Base-by-base conservation (phyloP, 1,140 invertebrate species). In the Pseudachorutes palmiensis region DNA sequence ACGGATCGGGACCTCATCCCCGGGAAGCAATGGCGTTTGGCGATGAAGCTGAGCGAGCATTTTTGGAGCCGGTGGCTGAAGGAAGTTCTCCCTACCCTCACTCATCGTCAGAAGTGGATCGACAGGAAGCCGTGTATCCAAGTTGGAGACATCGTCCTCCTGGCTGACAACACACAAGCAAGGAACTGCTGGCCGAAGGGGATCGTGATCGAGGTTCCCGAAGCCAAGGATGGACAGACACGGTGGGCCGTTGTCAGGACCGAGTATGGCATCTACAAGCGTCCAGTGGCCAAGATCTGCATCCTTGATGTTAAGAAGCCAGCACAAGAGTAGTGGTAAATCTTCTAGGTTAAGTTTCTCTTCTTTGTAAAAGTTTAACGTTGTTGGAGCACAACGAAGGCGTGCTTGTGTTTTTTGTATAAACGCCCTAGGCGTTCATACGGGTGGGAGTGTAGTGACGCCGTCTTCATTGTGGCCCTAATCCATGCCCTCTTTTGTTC, bases 101-200 rank as follows among this genome's bases (percentile, higher is more conserved):
- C 58, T n/a, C 22, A 29, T n/a, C 22, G 58, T 2, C 12, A 12
- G 12, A 69, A 69, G 28, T 67, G 68, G 68, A 16, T 14, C 1
- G 12, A 19, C 9, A 16, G 31, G 2, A 9, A 32, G 24, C n/a
- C 26, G 1, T 58, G 57, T 19, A 1, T 67, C 28, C 19, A 41
- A 57, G n/a, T 3, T 30, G 41, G 58, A 45, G 68, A 69, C 57
- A 12, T 67, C 5, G 68, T 69, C 36, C 29, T 69, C 3, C n/a
- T 69, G 3, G 68, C 49, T 1, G 68, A 69, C 14, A n/a, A 31
- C n/a, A 66, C 31, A 1, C 24, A 45, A 0, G 62, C 67, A 1
- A 5, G 63, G 1, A 62, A 51, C 12, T 28, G 51, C 1, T 68
- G 67, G 67, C 67, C 31, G 29, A 24, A 36, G 2, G 22, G 62